Conservation (phyloP, 2,797 vertebrate genomes). For the Acrossocheilus wenchowensis region DNA sequence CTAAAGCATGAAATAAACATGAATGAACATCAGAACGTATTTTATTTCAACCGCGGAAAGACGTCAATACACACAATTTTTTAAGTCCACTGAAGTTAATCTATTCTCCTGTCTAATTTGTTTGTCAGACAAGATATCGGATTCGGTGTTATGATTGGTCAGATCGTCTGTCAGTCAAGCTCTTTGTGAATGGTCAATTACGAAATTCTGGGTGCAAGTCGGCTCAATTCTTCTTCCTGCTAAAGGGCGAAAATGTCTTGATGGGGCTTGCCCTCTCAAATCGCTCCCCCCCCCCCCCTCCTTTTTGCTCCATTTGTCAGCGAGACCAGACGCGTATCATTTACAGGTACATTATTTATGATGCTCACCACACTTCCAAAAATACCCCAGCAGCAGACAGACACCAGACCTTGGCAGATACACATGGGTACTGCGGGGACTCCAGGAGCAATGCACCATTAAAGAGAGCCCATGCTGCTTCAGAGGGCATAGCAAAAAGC, state of each 20-base stretch:
- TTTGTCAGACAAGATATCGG: neutral
- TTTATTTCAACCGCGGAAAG: no score
- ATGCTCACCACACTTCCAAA: constrained; percentile 58
- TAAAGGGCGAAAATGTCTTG: constrained; percentile 1
- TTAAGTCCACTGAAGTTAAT: neutral
- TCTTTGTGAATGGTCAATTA: neutral
- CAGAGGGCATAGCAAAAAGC: constrained; percentile 38
- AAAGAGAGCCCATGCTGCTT: constrained; percentile 63
- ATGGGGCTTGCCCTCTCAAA: constrained; percentile 64
- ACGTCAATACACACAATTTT: no score
- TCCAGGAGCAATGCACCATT: constrained; percentile 70
- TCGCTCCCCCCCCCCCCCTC: constrained; percentile 65
- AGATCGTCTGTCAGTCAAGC: neutral
- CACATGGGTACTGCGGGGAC: constrained; percentile 40
- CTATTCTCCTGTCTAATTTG: neutral
- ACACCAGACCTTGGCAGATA: constrained; percentile 56
- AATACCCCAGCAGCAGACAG: constrained; percentile 60
- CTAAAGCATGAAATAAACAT: no score
- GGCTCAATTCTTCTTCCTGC: neutral
- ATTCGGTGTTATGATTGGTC: neutral
- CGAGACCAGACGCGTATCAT: constrained; percentile 55
- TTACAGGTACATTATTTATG: constrained; percentile 66
- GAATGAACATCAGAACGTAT: no score
- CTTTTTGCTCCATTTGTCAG: constrained; percentile 60
- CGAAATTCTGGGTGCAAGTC: neutral